phyloP scores from a whole-genome alignment of 2,797 vertebrate species.

The Luscinia megarhynchos region DNA sequence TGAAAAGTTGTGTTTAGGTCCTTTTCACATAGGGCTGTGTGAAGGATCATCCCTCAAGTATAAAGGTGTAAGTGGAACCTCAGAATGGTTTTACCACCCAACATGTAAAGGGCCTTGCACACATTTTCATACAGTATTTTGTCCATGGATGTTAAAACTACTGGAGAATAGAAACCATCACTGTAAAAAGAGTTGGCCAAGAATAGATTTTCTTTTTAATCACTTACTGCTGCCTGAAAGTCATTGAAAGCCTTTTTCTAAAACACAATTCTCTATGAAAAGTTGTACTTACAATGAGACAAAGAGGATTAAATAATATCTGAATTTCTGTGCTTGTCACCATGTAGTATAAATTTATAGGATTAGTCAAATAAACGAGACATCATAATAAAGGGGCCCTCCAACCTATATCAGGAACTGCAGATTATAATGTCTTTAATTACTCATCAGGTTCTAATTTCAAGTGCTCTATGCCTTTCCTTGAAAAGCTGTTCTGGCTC shows the following conservation, averaged over 20 bases:
- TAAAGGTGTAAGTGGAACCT: neutral
- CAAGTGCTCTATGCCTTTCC: neutral
- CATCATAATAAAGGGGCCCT: neutral
- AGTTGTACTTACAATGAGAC: neutral
- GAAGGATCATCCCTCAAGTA: neutral
- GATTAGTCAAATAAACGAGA: constrained; percentile 22
- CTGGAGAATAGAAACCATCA: neutral
- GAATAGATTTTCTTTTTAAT: neutral
- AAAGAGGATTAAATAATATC: constrained; percentile 18
- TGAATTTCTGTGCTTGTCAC: neutral
- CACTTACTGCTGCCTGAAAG: neutral
- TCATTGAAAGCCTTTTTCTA: neutral
- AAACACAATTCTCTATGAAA: neutral
- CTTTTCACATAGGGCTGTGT: neutral
- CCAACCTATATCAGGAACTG: neutral
- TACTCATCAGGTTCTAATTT: neutral
- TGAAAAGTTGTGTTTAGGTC: neutral
- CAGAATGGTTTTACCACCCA: neutral
- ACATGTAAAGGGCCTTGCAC: neutral
- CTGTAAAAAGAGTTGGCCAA: neutral
- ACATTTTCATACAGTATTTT: neutral
- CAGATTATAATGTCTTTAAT: neutral
- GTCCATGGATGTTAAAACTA: neutral
- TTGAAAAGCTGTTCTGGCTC: neutral
- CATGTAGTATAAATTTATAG: neutral